Percentiles rank a stretch among this genome's conserved stretches.
phyloP scores from a whole-genome alignment of 2,797 vertebrate species.

The Sebastolobus altivelis region DNA sequence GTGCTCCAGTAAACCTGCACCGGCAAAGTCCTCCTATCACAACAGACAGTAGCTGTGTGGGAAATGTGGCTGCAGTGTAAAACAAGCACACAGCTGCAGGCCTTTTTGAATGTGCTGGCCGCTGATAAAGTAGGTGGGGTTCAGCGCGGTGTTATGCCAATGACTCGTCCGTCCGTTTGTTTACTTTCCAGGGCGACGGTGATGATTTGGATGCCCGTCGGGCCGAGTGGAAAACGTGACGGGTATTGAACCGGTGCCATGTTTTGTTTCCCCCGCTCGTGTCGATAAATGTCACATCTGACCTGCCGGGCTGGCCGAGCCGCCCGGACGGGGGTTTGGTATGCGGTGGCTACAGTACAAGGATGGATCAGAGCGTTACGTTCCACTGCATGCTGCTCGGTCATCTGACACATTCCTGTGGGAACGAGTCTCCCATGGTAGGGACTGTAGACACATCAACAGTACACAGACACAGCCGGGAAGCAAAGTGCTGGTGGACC shows the following conservation, averaged over 20 bases:
- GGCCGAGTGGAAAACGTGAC: conserved; percentile 74
- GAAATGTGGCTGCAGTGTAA: conserved; percentile 53
- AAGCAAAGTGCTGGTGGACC: neutral
- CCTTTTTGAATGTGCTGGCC: conserved; percentile 19
- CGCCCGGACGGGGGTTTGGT: conserved; percentile 46
- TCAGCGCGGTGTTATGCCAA: conserved; percentile 33
- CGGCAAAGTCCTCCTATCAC: conserved; percentile 32
- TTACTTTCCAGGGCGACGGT: conserved; percentile 63
- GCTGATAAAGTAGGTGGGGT: conserved; percentile 70
- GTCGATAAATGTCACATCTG: conserved; percentile 57
- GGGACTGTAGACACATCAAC: conserved; percentile 30
- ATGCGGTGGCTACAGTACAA: conserved; percentile 44
- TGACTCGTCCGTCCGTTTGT: conserved; percentile 45
- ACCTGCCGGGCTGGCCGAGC: conserved; percentile 22
- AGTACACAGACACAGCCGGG: conserved; percentile 1
- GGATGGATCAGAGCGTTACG: conserved; percentile 47
- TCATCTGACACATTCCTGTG: conserved; percentile 71
- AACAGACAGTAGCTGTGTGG: conserved; percentile 32
- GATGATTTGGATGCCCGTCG: conserved; percentile 40
- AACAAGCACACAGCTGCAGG: conserved; percentile 64
- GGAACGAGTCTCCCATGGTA: conserved; percentile 30
- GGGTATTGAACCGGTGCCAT: conserved; percentile 35
- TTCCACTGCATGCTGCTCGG: conserved; percentile 55
- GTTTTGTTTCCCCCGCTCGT: conserved; percentile 34
- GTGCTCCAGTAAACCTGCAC: neutral